Base-by-base conservation (phyloP, 2,888 invertebrate genomes). In the Epistrophe grossulariae region DNA sequence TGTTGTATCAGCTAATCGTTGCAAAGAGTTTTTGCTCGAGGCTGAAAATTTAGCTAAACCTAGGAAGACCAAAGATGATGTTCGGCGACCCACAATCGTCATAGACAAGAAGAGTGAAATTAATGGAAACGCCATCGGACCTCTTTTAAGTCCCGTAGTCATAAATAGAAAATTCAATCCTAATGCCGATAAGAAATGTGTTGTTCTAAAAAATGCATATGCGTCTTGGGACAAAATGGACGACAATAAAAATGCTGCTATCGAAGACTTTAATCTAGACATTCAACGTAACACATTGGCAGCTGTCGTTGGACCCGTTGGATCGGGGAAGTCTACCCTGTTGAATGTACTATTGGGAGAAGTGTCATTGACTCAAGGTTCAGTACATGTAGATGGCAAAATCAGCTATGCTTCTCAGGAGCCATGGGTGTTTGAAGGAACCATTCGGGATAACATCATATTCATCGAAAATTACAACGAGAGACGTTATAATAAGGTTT, bases 371-470 rank as follows among this genome's bases (percentile, higher is more conserved):
- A 93, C 92, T 15, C 89, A 91, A n/a, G 97, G 97, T 89, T 94
- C 90, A 31, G 91, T 95, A 17, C 91, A 93, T 19, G 93, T 96
- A 0, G 93, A 93, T 31, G 98, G 98, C 5, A 93, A 93, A 64
- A 91, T 96, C 1, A 95, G 95, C 35, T 98, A 98, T 90, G 96
- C 96, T 0, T 94, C 96, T 50, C 97, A 98, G 90, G 96, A 97
- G 89, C 95, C 98, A 0, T 98, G 98, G 98, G 93, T 96, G 9
- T 96, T 96, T 89, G 95, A 92, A 93, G 95, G 96, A 35, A 96
- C 97, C 84, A 96, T 99, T 0, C 94, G 97, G 11, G 98, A 99
- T 90, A 99, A 99, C 92, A 98, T 99, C 88, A 92, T 98, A 2
- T 99, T 99, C 92, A 99, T 98, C 0, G 95, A 93, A 84, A 92